These are phyloP conservation scores for Acropternis orthonyx DNA, from an alignment of 2,797 vertebrate species.

Conservation along the genomic window DNA sequence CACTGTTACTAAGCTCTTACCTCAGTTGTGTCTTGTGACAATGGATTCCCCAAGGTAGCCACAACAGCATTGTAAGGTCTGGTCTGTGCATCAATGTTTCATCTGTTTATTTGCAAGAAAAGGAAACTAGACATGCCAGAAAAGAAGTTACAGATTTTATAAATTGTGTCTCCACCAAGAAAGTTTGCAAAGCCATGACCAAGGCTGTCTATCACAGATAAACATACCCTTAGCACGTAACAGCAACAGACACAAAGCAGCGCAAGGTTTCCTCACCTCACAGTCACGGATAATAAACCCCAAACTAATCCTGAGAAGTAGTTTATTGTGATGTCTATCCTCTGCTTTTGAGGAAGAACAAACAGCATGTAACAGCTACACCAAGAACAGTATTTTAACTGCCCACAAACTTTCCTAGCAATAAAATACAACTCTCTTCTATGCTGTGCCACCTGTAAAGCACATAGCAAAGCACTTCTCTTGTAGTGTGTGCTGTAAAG, in stretches of 20 bases:
- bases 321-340: background rate
- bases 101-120: background rate
- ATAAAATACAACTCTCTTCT: background rate
- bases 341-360: background rate
- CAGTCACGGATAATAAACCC: background rate
- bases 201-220: background rate
- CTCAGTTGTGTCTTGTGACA: background rate
- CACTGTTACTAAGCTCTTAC: background rate
- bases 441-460: background rate
- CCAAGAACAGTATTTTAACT: background rate
- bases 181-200: background rate
- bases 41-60: background rate
- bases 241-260: background rate
- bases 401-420: background rate
- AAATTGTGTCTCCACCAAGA: background rate
- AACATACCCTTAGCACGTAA: background rate
- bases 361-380: background rate
- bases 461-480: background rate
- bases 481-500: background rate
- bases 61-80: rapidly evolving
- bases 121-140: background rate
- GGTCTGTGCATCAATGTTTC: background rate
- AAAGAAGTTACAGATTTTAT: background rate
- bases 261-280: background rate
- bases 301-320: background rate